These are phyloP conservation scores for Pangasius mekongensis DNA, from an alignment of 2,797 vertebrate species.

Conservation along the genomic window DNA sequence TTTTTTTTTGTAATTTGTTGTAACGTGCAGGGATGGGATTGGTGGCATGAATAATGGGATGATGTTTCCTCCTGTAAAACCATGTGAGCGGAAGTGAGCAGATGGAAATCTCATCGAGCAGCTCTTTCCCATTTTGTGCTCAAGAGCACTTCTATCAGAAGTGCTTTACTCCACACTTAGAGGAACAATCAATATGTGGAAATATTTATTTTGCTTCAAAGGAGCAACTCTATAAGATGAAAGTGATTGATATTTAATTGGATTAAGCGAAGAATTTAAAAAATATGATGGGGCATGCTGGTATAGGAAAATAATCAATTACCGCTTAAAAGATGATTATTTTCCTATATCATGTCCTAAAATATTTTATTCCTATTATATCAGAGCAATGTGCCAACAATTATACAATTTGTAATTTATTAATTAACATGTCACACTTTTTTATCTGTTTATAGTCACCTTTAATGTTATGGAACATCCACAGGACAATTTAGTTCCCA, in stretches of 20 bases:
- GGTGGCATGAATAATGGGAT: background rate
- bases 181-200: background rate
- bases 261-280: too few species aligned
- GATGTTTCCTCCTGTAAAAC: background rate
- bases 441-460: too few species aligned
- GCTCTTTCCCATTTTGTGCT: background rate
- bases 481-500: too few species aligned
- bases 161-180: background rate
- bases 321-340: background rate
- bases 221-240: background rate
- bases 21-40: background rate
- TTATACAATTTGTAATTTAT: too few species aligned
- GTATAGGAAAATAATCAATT: background rate
- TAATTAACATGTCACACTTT: too few species aligned
- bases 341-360: too few species aligned
- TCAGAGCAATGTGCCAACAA: too few species aligned
- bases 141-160: background rate
- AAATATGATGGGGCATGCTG: background rate
- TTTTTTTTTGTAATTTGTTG: background rate
- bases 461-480: too few species aligned
- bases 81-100: background rate
- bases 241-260: too few species aligned
- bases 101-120: background rate
- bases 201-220: background rate
- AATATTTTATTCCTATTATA: too few species aligned